These are phyloP conservation scores for Cryptomyrus ogoouensis DNA, from an alignment of 2,113 vertebrate genomes.

Conservation along the genomic window DNA sequence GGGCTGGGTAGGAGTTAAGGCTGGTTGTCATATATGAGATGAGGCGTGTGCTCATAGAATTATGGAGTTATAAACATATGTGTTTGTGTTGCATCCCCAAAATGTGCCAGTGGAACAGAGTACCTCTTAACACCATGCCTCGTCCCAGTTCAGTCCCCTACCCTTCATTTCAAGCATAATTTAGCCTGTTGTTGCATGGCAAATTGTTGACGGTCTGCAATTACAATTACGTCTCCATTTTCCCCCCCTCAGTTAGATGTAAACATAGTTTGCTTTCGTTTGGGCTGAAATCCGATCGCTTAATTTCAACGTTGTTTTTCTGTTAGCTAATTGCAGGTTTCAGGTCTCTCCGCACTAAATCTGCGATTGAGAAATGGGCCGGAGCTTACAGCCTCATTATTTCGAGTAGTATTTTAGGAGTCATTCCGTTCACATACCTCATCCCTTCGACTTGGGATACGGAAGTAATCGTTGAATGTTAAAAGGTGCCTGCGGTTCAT, in stretches of 20 bases:
- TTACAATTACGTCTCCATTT: slow-evolving; percentile 6
- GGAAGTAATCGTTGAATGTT: slow-evolving; percentile 7
- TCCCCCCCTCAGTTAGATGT: not conserved
- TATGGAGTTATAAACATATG: not conserved
- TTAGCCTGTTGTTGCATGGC: not conserved
- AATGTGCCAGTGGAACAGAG: not conserved
- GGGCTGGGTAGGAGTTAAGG: not conserved
- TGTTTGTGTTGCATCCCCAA: not conserved
- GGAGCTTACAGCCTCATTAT: slow-evolving; percentile 4
- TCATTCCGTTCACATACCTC: not conserved
- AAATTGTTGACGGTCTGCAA: not conserved
- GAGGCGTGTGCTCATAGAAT: not conserved
- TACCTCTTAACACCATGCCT: not conserved
- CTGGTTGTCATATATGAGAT: not conserved
- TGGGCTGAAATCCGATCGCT: slow-evolving; percentile 1
- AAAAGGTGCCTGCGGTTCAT: slow-evolving; percentile 1
- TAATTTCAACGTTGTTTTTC: not conserved
- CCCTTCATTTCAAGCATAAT: not conserved
- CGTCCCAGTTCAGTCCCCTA: not conserved
- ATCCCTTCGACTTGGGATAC: not conserved
- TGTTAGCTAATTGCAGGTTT: slow-evolving; percentile 8
- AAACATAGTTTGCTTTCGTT: slow-evolving; percentile 6
- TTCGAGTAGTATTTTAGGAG: not conserved
- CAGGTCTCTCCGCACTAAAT: not conserved
- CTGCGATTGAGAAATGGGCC: not conserved